phyloP scores from a whole-genome alignment of 2,113 vertebrate species.

The Phylloscopus whistleri region DNA sequence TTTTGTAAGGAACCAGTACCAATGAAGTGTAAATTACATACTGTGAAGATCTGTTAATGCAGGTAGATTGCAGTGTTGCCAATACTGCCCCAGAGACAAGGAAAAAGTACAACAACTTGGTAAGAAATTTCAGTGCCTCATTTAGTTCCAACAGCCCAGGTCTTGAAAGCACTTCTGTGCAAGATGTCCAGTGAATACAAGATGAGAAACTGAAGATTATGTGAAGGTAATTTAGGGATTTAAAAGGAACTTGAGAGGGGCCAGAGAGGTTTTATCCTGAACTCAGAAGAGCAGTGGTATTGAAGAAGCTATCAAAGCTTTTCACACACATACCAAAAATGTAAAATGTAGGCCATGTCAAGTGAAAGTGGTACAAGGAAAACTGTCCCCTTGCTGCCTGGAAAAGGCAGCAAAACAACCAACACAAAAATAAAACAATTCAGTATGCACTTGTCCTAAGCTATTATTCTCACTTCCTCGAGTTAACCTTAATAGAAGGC shows the following conservation, averaged over 20 bases:
- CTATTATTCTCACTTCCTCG: not conserved
- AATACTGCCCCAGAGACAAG: not conserved
- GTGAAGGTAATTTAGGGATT: slow-evolving; percentile 47
- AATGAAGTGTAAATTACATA: not conserved
- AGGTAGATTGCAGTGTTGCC: not conserved
- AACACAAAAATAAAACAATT: slow-evolving; percentile 2
- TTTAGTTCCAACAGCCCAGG: not conserved
- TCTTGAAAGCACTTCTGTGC: not conserved
- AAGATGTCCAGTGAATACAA: not conserved
- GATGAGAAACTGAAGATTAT: slow-evolving; percentile 40
- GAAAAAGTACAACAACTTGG: not conserved
- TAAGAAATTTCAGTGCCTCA: not conserved
- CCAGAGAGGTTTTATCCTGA: slow-evolving; percentile 32
- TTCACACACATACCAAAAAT: not conserved
- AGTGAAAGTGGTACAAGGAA: not conserved
- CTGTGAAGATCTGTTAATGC: not conserved
- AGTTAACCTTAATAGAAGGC: slow-evolving; percentile 45
- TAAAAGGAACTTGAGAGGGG: slow-evolving; percentile 41
- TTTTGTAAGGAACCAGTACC: not conserved
- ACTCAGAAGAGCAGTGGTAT: not conserved
- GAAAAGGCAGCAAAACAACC: not conserved
- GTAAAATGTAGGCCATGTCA: not conserved
- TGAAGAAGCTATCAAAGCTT: slow-evolving; percentile 50
- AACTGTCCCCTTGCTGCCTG: not conserved
- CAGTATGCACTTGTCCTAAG: slow-evolving; percentile 3